A percentile compares a stretch with the other conserved stretches of the same genome.
phyloP scores from a whole-genome alignment of 2,113 vertebrate species.

The Serilophus lunatus region DNA sequence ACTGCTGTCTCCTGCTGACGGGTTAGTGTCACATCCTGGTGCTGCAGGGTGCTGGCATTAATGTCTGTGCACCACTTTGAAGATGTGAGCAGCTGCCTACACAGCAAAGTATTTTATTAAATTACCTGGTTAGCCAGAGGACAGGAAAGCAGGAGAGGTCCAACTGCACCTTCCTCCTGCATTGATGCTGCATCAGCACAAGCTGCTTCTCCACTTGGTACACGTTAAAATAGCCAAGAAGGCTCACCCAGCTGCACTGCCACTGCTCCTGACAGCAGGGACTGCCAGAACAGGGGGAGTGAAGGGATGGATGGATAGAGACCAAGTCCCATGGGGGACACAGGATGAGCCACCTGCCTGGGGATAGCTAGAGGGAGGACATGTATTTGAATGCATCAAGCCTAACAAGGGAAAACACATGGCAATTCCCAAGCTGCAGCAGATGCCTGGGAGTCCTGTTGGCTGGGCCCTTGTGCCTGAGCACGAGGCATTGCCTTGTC shows the following conservation, averaged over 20 bases:
- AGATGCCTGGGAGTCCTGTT: background rate
- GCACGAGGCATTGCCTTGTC: background rate
- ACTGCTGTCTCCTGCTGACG: background rate
- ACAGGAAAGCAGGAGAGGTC: background rate
- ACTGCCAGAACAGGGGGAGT: background rate
- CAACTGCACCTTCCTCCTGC: background rate
- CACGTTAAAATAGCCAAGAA: accelerated
- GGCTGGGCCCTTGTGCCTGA: background rate
- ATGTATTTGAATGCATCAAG: background rate
- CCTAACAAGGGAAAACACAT: background rate
- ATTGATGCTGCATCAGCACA: background rate
- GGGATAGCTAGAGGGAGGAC: slow-evolving; percentile 2
- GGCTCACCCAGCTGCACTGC: background rate
- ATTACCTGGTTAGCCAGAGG: background rate
- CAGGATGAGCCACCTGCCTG: background rate
- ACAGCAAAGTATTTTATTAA: background rate
- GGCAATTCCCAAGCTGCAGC: slow-evolving; percentile 17
- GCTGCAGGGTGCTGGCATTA: background rate
- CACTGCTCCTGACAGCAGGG: background rate
- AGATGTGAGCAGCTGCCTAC: background rate
- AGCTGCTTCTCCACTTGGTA: background rate
- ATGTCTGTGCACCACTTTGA: background rate
- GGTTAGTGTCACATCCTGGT: background rate
- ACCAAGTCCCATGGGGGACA: background rate
- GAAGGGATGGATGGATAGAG: background rate